These are phyloP conservation scores for Eupithecia subumbrata DNA, from an alignment of 2,888 invertebrate species.

Conservation along the genomic window DNA sequence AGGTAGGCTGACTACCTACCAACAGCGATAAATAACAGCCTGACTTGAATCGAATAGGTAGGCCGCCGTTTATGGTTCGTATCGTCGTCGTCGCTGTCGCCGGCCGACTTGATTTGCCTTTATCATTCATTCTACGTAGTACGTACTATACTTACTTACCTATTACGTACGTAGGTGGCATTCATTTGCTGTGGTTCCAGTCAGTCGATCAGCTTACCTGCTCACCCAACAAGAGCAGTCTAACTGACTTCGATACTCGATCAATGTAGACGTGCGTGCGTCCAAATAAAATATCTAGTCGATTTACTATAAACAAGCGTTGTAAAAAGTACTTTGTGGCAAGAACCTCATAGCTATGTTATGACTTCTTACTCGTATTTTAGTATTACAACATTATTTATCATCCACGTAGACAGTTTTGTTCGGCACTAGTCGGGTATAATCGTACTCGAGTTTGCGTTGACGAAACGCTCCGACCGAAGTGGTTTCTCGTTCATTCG, in stretches of 20 bases:
- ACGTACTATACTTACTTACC: neutral
- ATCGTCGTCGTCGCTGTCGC: too few relatives aligned
- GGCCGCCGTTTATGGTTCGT: neutral
- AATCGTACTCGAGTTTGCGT: slow-evolving; percentile 42
- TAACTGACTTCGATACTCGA: neutral
- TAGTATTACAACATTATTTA: neutral
- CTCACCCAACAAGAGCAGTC: neutral
- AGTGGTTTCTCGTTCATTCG: slow-evolving; percentile 50
- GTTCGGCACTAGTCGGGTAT: slow-evolving; percentile 51
- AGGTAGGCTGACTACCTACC: neutral
- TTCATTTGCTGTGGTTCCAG: neutral
- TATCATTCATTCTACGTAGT: too few relatives aligned
- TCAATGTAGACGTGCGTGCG: slow-evolving; percentile 7
- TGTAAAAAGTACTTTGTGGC: too few relatives aligned
- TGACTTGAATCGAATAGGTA: neutral
- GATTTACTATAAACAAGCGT: neutral
- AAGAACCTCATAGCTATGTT: too few relatives aligned
- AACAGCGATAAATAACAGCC: neutral
- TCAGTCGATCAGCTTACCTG: neutral
- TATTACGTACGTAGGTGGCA: neutral
- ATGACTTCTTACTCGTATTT: too few relatives aligned
- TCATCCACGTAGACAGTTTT: slow-evolving; percentile 36
- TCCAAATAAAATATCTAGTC: neutral
- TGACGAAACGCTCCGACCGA: slow-evolving; percentile 35
- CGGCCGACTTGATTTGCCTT: slow-evolving; percentile 1